These are phyloP conservation scores for Casuarius casuarius DNA, from an alignment of 2,113 vertebrate species.

Conservation along the genomic window DNA sequence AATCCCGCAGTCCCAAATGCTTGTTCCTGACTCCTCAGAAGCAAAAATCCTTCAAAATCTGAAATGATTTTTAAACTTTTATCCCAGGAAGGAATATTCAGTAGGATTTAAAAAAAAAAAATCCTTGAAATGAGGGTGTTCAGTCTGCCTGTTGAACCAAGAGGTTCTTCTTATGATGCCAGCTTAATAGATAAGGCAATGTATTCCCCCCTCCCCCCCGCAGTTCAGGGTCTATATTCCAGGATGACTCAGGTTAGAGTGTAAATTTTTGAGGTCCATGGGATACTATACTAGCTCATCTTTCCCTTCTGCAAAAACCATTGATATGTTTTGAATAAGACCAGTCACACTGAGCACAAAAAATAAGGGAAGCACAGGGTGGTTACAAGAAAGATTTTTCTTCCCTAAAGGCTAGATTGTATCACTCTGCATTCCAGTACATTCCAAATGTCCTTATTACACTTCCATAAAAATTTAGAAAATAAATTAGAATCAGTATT, in stretches of 20 bases:
- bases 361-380: not conserved
- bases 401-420: not conserved
- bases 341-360: not conserved
- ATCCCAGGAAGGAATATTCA: conserved; percentile 6
- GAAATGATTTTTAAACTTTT: conserved; percentile 14
- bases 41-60: conserved; percentile 19
- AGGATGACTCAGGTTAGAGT: not conserved
- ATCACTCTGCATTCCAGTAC: not conserved
- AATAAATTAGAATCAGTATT: not conserved
- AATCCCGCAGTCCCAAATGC: not conserved
- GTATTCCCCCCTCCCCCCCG: not conserved
- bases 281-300: not conserved
- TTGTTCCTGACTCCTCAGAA: not conserved
- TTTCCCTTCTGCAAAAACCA: not conserved
- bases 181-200: not conserved
- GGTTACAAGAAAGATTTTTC: not conserved
- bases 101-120: not conserved
- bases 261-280: not conserved
- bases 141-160: not conserved
- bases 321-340: not conserved
- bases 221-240: not conserved
- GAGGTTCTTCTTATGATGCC: not conserved
- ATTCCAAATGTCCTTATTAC: not conserved
- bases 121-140: conserved; percentile 12
- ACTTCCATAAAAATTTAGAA: not conserved